Evolutionary conservation across 2,888 invertebrate genomes (phyloP), one percentile per base, ranked within the genome.

Genomic region (Yponomeuta cagnagella): DNA sequence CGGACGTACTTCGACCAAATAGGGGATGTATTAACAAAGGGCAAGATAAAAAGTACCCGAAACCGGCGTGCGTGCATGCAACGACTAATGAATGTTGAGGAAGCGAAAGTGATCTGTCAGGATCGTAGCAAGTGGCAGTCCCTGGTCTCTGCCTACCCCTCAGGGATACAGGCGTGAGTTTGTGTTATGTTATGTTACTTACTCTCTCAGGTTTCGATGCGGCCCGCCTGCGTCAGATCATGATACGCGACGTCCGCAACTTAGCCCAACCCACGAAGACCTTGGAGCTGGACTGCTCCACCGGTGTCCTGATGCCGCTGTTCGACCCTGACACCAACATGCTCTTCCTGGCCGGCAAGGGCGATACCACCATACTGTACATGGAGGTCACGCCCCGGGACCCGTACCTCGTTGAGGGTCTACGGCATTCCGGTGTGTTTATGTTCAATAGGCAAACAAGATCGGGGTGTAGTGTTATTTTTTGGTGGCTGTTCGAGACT

Each of bases 331-430:
- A 99, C 81, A 98, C 99, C 64, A 96, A 96, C 78, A 98, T 99
- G 98, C 93, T 98, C 73, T 98, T 98, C 93, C 91, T 99, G 72
- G 97, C 97, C 71, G 98, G 98, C 64, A 98, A 98, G 93, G 98
- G 98, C 9, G 98, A 98, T 80, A 98, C 97, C 0, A 97, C 97
- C 1, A 96, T 99, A 73, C 93, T 96, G 72, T 98, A 98, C 79
- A 94, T 97, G 94, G 98, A 99, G 90, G 94, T 98, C 1, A 95
- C 95, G 68, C 97, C 98, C 74, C 95, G 96, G 77, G 97, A 97
- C 80, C 98, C 98, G 0, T 97, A 94, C 84, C 88, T 98, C n/a
- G 96, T 96, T 72, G 97, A 98, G 85, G 98, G 98, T 33, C 88
- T 96, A 73, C 93, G 96, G 71, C 97, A 97, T 90, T 96, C 96